Evolutionary conservation across 2,888 invertebrate genomes (phyloP).

Genomic region (Uropetala carovei): DNA sequence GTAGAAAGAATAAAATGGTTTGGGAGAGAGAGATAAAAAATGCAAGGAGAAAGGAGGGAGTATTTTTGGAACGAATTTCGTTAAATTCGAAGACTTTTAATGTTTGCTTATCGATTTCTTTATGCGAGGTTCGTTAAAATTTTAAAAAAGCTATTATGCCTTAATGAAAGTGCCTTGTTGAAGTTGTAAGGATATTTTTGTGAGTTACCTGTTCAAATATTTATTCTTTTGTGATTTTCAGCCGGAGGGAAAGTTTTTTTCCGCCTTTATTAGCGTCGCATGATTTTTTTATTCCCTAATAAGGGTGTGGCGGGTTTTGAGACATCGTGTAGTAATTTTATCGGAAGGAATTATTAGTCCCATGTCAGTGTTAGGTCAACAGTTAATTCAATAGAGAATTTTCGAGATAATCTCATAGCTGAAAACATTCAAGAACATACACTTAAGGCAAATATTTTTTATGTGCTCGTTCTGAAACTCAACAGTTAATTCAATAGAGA

Average conservation of each 20-base stretch:
- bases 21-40: too few relatives aligned
- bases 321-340: background rate
- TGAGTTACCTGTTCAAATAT: background rate
- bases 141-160: background rate
- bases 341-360: background rate
- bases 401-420: too few relatives aligned
- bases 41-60: background rate
- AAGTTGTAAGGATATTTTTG: background rate
- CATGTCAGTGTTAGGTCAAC: too few relatives aligned
- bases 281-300: background rate
- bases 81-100: background rate
- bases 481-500: too few relatives aligned
- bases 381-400: too few relatives aligned
- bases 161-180: slow-evolving; percentile 6
- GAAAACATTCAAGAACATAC: too few relatives aligned
- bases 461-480: too few relatives aligned
- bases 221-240: background rate
- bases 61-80: background rate
- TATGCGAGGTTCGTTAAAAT: background rate
- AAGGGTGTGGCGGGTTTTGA: background rate
- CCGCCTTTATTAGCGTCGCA: background rate
- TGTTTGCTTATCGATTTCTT: background rate
- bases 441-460: too few relatives aligned
- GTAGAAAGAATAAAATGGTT: too few relatives aligned
- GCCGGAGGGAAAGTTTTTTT: background rate